These are phyloP conservation scores for Acyrthosiphon pisum DNA, from an alignment of 1,140 invertebrate genomes.

Conservation along the genomic window DNA sequence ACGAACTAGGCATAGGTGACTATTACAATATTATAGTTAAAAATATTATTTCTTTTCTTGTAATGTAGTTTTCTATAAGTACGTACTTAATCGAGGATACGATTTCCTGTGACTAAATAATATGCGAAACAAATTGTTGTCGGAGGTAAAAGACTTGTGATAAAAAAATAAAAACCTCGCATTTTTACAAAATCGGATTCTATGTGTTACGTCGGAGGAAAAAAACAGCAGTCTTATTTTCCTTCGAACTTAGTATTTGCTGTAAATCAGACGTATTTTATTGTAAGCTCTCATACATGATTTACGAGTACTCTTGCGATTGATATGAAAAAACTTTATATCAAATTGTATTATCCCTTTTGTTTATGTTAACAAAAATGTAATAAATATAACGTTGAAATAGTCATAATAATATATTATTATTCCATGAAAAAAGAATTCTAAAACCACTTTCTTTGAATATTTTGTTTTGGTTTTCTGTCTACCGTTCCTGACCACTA, in stretches of 20 bases:
- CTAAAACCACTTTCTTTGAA: not conserved
- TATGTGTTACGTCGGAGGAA: not conserved
- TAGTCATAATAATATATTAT: slow-evolving; percentile 23
- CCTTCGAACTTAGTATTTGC: slow-evolving; percentile 1
- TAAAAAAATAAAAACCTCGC: not conserved
- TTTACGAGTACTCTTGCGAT: slow-evolving; percentile 34
- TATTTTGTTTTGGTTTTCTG: not conserved
- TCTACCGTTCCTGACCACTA: not conserved
- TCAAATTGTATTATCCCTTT: slow-evolving; percentile 46
- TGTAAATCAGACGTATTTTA: slow-evolving; percentile 44
- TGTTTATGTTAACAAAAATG: slow-evolving; percentile 42
- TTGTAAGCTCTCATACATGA: slow-evolving; percentile 41
- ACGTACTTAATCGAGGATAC: not conserved
- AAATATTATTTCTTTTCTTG: not conserved
- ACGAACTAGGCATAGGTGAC: no score
- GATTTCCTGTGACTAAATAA: not conserved
- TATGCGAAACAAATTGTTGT: not conserved
- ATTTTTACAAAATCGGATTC: not conserved
- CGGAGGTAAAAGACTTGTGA: not conserved
- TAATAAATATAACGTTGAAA: slow-evolving; percentile 37
- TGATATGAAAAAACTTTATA: slow-evolving; percentile 47
- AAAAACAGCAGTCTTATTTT: not conserved
- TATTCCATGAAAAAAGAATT: not conserved
- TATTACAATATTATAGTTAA: not conserved
- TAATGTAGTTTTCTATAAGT: not conserved